These are phyloP conservation scores for Parnassius glacialis DNA, from an alignment of 2,888 invertebrate genomes.

Conservation along the genomic window DNA sequence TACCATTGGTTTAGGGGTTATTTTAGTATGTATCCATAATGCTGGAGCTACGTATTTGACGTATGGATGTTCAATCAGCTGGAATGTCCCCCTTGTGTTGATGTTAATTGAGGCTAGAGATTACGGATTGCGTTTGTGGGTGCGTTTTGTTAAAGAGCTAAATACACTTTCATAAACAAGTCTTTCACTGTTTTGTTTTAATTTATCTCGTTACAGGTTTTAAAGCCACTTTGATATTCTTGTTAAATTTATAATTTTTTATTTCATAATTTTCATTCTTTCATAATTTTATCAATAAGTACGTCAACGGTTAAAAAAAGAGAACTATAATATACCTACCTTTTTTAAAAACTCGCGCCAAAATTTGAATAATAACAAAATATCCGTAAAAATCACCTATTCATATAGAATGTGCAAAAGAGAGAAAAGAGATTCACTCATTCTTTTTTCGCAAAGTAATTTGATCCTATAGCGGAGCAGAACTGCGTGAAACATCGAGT, in stretches of 20 bases:
- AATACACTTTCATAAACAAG: slow-evolving; percentile 14
- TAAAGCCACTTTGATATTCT: too few species aligned
- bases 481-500: slow-evolving; percentile 19
- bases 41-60: slow-evolving; percentile 34
- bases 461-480: slow-evolving; percentile 3
- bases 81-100: slow-evolving; percentile 26
- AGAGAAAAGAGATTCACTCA: background rate
- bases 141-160: slow-evolving; percentile 12
- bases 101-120: slow-evolving; percentile 25
- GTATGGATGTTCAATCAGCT: slow-evolving; percentile 15
- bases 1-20: background rate
- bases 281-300: too few species aligned
- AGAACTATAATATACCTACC: too few species aligned
- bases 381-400: too few species aligned
- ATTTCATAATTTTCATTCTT: too few species aligned
- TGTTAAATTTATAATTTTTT: too few species aligned
- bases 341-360: too few species aligned
- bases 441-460: slow-evolving; percentile 6
- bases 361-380: too few species aligned
- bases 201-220: too few species aligned
- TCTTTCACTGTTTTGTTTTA: slow-evolving; percentile 1
- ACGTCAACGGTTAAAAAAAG: too few species aligned
- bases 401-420: too few species aligned
- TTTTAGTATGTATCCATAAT: slow-evolving; percentile 41
- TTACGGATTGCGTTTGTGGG: slow-evolving; percentile 10